Base-by-base conservation (phyloP, 2,797 vertebrate species). In the Chelidonichthys spinosus region DNA sequence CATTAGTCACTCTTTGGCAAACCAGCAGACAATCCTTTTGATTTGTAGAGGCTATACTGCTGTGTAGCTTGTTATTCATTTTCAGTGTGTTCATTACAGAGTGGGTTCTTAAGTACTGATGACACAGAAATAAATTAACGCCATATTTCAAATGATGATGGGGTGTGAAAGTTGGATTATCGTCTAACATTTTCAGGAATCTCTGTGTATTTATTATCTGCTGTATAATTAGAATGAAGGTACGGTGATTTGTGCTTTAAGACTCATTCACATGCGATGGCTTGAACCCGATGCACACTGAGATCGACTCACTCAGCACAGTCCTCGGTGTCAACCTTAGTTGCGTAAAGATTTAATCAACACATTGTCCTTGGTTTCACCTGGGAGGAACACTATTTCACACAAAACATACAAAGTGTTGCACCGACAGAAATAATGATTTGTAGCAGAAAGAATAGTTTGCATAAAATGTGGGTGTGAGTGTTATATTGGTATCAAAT, bases 11-110 rank as follows among this genome's bases (percentile, higher is more conserved):
- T 46, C 59, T 36, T 49, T 36, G 32, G 13, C 14, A 53, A 42
- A 49, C 13, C 17, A 55, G 56, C 67, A 63, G 71, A 82, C 80
- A 70, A 67, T 58, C 49, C 13, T 10, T n/a, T 42, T 81, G 75
- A 85, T 81, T 79, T 63, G 70, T 56, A 42, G 66, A 55, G 50
- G 37, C 17, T 67, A 9, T 6, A 17, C 33, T 54, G 32, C 33
- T 35, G 52, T 9, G 32, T 15, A 43, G 67, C 69, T 67, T 39
- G 8, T 81, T 76, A 83, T 79, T 73, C 14, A 73, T 78, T 70
- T 70, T 7, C 54, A 10, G 39, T 37, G 17, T 46, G 61, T 78
- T 81, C 67, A 74, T 84, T 67, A 81, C 54, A 61, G 56, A 72
- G 68, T 1, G 36, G 43, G 2, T 63, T 35, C 63, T 49, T 63